Base-by-base conservation (phyloP, 2,797 vertebrate genomes). In the Vireo griseus region DNA sequence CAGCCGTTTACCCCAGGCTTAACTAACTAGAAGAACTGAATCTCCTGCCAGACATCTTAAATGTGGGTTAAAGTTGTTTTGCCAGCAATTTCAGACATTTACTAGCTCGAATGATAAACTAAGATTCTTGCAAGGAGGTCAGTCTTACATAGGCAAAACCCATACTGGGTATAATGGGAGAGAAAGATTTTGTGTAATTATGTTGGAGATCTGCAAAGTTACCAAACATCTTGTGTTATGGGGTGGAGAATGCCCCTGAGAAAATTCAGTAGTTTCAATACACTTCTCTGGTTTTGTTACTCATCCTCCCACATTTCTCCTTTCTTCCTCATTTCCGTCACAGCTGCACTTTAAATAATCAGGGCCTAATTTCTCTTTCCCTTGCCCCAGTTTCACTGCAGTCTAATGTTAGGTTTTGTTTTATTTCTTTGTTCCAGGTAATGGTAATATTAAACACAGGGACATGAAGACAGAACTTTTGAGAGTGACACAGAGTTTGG, bases 241-340 rank as follows among this genome's bases (percentile, higher is more conserved):
- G 31, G 42, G 25, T 50, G 13, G 78, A 89, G 52, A 93, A 95
- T 51, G 18, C 45, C 68, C 55, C 57, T 92, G 88, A 94, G 84
- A 95, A 95, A 95, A 94, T 74, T 63, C 84, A 67, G 22, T 19
- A 83, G 25, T 88, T 92, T 84, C 79, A 58, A 62, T 55, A 84
- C 20, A 65, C 19, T 92, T 83, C 28, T 88, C 73, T 88, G 73
- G 31, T 75, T 92, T 88, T 90, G n/a, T 93, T 84, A 84, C 76
- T 86, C 88, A 84, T 79, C 76, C 86, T 93, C 88, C 86, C 86
- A 93, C 83, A 92, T 86, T 90, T 94, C 63, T 91, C 22, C 28
- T 87, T 90, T 50, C 58, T 93, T 83, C 76, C 58, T 93, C 44
- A 45, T 86, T 95, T 92, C 95, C 12, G 0, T 42, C 86, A 76